Conservation (phyloP, 2,888 invertebrate genomes). For the Drosophila lacicola region DNA sequence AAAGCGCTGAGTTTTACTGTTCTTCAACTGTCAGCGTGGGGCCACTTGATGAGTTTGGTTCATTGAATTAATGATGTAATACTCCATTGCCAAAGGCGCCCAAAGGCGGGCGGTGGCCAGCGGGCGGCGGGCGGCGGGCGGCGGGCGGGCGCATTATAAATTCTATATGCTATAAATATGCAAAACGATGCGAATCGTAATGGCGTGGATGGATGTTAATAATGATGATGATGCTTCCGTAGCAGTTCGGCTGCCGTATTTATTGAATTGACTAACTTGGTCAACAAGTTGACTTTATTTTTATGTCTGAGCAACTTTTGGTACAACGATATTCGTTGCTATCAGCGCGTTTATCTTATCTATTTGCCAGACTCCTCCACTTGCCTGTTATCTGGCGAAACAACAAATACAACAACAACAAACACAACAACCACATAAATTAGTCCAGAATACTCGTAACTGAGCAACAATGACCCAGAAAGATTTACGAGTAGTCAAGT, state of each 20-base stretch:
- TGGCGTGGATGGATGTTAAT: conserved; percentile 17
- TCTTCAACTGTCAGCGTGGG: conserved; percentile 55
- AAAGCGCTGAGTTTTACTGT: conserved; percentile 18
- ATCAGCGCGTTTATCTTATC: conserved; percentile 53
- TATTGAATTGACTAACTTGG: conserved; percentile 47
- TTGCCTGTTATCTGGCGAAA: conserved; percentile 29
- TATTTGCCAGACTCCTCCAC: conserved; percentile 31
- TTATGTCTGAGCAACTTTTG: conserved; percentile 4
- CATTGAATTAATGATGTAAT: conserved; percentile 76
- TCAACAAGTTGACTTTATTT: conserved; percentile 32
- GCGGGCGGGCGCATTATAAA: too few relatives aligned
- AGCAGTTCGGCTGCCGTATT: conserved; percentile 23
- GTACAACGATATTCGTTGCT: conserved; percentile 9
- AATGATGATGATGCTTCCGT: conserved; percentile 8
- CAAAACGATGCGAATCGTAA: conserved; percentile 36
- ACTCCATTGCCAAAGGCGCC: conserved; percentile 25
- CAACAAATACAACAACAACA: conserved; percentile 22
- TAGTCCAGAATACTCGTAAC: conserved; percentile 40
- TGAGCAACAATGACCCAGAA: conserved; percentile 63
- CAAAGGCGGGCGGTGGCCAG: not conserved
- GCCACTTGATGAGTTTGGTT: conserved; percentile 68
- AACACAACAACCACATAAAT: conserved; percentile 28
- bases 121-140: too few relatives aligned
- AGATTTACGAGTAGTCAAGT: conserved; percentile 54
- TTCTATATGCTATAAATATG: conserved; percentile 60